Evolutionary conservation across 1,140 invertebrate genomes (phyloP).

Genomic region (Brachionus sp.): DNA sequence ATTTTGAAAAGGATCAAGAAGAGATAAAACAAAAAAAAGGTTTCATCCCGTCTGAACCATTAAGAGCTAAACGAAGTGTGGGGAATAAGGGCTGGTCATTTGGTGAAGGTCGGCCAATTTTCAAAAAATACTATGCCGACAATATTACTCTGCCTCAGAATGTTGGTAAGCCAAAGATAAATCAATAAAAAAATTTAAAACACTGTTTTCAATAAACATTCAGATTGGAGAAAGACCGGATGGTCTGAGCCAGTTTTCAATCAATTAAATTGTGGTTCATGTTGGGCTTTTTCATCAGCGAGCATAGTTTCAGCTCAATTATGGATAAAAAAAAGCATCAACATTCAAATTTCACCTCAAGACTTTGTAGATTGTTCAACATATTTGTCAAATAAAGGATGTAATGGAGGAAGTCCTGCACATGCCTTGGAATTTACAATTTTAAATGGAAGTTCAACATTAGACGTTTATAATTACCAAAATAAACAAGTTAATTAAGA

Average conservation of each 20-base stretch:
- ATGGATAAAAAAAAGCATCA: constrained; percentile 48
- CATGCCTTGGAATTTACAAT: constrained; percentile 53
- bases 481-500: neutral
- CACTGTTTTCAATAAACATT: neutral
- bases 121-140: neutral
- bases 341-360: constrained; percentile 52
- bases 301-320: constrained; percentile 51
- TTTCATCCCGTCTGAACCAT: neutral
- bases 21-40: neutral
- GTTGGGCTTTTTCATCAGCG: constrained; percentile 47
- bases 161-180: neutral
- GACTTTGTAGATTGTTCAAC: constrained; percentile 53
- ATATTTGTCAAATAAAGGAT: constrained; percentile 51
- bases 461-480: neutral
- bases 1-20: neutral
- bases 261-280: constrained; percentile 44
- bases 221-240: constrained; percentile 26
- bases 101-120: neutral
- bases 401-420: constrained; percentile 56
- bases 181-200: neutral
- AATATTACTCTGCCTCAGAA: neutral
- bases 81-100: neutral
- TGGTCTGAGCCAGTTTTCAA: neutral
- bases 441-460: neutral
- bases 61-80: neutral